These are phyloP conservation scores for Acanthis flammea DNA, from an alignment of 2,797 vertebrate species.

Conservation along the genomic window DNA sequence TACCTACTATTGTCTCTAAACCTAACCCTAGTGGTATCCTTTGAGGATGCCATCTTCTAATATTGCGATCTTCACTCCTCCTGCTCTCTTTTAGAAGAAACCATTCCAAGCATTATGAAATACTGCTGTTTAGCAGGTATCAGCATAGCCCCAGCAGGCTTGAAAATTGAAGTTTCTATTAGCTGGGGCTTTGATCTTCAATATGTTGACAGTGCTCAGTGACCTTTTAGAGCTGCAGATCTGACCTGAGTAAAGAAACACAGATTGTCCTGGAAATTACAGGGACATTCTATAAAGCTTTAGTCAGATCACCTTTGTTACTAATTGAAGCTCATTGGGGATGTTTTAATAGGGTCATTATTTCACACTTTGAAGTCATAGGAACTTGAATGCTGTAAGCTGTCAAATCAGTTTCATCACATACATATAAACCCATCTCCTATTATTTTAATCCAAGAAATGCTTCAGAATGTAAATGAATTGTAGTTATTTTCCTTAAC, in stretches of 20 bases:
- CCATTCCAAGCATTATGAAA: background rate
- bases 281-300: background rate
- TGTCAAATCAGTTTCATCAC: background rate
- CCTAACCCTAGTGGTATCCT: background rate
- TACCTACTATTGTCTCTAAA: background rate
- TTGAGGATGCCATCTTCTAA: background rate
- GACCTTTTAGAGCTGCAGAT: background rate
- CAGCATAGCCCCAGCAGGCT: background rate
- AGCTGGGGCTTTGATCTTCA: background rate
- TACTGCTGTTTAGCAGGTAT: background rate
- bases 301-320: background rate
- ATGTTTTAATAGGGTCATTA: background rate
- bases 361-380: background rate
- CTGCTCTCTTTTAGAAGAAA: background rate
- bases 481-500: background rate
- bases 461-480: background rate
- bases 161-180: background rate
- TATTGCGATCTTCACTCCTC: background rate
- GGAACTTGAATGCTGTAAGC: background rate
- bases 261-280: background rate
- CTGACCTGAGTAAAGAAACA: background rate
- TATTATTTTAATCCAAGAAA: background rate
- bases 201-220: background rate
- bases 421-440: background rate
- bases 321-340: background rate